Base-by-base conservation (phyloP, 2,888 invertebrate species). In the Neoscelio sp. region DNA sequence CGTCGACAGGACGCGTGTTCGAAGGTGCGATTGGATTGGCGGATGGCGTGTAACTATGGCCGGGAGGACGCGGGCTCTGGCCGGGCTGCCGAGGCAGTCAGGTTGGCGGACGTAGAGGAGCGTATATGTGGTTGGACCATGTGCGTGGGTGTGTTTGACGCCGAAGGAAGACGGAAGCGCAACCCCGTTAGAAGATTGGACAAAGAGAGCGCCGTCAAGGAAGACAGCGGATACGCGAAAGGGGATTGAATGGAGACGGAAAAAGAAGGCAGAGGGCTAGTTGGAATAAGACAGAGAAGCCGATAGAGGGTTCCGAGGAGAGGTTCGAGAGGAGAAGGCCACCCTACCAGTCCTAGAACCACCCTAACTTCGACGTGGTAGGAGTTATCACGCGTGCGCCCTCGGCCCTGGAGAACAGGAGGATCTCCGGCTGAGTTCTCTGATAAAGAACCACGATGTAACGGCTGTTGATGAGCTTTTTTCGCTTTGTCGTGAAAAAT, bases 11-110 rank as follows among this genome's bases (percentile, higher is more conserved):
- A 52, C 38, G 64, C 62, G 48, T 67, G 38, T 52, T 48, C 42
- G 46, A 70, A 73, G 73, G 74, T 80, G 74, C 74, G 74, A 77
- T 70, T 74, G 62, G 80, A 80, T 80, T 77, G 77, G 68, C 77
- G 80, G 80, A 70, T 77, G 65, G 62, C 56, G 70, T 67, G 77
- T 44, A 46, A 75, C 80, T 80, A 75, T 80, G 74, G 44, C 70
- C 70, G 74, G 78, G 80, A 56, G 64, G 67, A 67, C 80, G 70
- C 77, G 80, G 48, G 54, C 67, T 78, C 80, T 78, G 73, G 80
- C 73, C 58, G 46, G 65, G 35, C 64, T 60, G 28, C 71, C 35
- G 65, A 70, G 65, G 38, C 48, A 44, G 75, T 68, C 38, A 68
- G 56, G 73, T 78, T 74, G 48, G 64, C 70, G 65, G 78, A 74